Evolutionary conservation across 2,797 vertebrate genomes (phyloP), one percentile per base, ranked within the genome.

Genomic region (Hydrocynus forskahlii): DNA sequence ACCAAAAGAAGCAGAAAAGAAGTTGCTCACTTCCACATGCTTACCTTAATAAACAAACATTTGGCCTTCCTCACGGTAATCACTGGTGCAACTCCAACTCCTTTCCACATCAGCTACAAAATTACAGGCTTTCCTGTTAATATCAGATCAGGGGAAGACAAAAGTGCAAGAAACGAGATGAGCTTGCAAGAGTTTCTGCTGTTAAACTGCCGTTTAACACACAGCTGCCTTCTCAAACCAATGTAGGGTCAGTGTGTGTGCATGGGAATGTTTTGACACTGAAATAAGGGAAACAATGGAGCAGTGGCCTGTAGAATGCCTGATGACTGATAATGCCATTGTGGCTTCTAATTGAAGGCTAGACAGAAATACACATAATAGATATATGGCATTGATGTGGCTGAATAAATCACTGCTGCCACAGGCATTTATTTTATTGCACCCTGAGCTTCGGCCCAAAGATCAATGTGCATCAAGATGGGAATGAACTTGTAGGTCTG

Each of bases 61-160:
- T 52, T 23, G 67, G 45, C 67, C n/a, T 25, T 29, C 21, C 25
- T 23, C 21, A 52, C 5, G 6, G 13, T 16, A 69, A 5, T 45
- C 10, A 45, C 4, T 16, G 10, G n/a, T 19, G 12, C 17, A 68
- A 43, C 16, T 29, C 63, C 63, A 16, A 17, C 16, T 17, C 40
- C 13, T 2, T 48, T 63, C 0, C 8, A 63, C 4, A 35, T 35
- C 21, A 35, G 5, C 45, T 35, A 35, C 35, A 35, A 2, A 79
- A 79, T 79, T 6, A 50, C 29, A 63, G 17, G 5, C 4, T 40
- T 73, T 80, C 38, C 8, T 14, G 45, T 52, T 29, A 21, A 59
- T 9, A 45, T n/a, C 87, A 90, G 87, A 92, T 93, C 88, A 90
- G 84, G 88, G 81, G 91, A 92, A 93, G 90, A 93, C 92, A 91